phyloP scores from a whole-genome alignment of 2,888 invertebrate species.

The Drosophila prolongata region DNA sequence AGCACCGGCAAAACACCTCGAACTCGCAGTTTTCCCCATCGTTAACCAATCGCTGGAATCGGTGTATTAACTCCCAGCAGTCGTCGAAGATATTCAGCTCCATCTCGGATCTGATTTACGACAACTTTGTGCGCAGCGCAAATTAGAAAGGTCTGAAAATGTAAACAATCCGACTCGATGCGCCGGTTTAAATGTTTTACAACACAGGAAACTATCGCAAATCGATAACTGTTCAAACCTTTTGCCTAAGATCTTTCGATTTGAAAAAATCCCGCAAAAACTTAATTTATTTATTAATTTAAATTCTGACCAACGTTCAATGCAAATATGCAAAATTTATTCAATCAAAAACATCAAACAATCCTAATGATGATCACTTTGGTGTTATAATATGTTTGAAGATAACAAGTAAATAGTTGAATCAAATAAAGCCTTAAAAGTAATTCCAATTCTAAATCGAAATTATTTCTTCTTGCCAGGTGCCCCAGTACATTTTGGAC shows the following conservation, averaged over 20 bases:
- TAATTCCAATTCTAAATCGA: too few relatives aligned
- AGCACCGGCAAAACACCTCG: conserved; percentile 70
- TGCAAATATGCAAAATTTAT: too few relatives aligned
- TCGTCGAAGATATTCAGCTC: conserved; percentile 52
- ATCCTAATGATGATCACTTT: too few relatives aligned
- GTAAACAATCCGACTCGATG: conserved; percentile 13
- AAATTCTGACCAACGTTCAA: too few relatives aligned
- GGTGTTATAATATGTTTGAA: too few relatives aligned
- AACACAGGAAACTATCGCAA: conserved; percentile 3
- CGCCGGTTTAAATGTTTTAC: background rate
- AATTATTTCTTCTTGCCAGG: conserved; percentile 77
- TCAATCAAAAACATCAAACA: too few relatives aligned
- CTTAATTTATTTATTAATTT: too few relatives aligned
- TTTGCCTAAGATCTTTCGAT: too few relatives aligned
- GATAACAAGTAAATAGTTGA: too few relatives aligned
- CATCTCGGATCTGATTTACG: conserved; percentile 32
- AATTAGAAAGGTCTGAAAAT: background rate
- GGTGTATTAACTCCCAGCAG: conserved; percentile 58
- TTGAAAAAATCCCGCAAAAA: background rate
- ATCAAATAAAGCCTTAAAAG: too few relatives aligned
- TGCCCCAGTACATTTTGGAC: conserved; percentile 97
- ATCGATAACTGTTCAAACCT: background rate
- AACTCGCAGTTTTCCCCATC: conserved; percentile 53
- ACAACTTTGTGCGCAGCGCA: background rate
- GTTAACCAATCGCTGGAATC: conserved; percentile 30